Evolutionary conservation across 2,797 vertebrate genomes (phyloP).

Genomic region (Pangasius mekongensis): DNA sequence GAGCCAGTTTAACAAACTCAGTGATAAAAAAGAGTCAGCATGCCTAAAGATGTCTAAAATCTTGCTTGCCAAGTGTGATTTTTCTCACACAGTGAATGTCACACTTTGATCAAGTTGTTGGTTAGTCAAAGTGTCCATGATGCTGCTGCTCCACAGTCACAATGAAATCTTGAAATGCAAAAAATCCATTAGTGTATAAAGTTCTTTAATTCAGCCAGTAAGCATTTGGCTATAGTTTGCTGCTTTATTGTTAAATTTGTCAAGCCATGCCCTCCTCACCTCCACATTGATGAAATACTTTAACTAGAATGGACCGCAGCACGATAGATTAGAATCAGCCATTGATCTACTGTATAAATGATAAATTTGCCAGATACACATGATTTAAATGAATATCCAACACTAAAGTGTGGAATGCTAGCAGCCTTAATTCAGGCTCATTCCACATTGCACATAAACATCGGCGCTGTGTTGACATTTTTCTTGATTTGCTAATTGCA

Average conservation of each 20-base stretch:
- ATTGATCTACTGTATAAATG: background rate
- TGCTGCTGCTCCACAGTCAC: background rate
- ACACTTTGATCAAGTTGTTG: background rate
- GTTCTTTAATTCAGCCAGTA: background rate
- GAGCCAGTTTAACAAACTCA: background rate
- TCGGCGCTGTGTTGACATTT: too few species aligned
- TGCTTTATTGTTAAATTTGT: background rate
- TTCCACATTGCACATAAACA: background rate
- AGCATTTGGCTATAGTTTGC: background rate
- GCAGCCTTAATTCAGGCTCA: background rate
- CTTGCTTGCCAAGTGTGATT: background rate
- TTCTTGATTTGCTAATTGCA: too few species aligned
- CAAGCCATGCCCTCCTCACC: background rate
- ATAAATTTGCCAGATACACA: background rate
- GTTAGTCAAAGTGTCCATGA: background rate
- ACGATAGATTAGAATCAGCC: background rate
- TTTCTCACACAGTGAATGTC: background rate
- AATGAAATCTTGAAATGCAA: background rate
- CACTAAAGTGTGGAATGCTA: background rate
- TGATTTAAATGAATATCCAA: background rate
- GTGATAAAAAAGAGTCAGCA: background rate
- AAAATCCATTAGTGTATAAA: background rate
- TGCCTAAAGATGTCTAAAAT: background rate
- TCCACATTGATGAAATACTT: background rate
- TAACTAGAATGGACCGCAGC: background rate